phyloP scores from a whole-genome alignment of 1,140 invertebrate genomes.

The Megalonaias nervosa region DNA sequence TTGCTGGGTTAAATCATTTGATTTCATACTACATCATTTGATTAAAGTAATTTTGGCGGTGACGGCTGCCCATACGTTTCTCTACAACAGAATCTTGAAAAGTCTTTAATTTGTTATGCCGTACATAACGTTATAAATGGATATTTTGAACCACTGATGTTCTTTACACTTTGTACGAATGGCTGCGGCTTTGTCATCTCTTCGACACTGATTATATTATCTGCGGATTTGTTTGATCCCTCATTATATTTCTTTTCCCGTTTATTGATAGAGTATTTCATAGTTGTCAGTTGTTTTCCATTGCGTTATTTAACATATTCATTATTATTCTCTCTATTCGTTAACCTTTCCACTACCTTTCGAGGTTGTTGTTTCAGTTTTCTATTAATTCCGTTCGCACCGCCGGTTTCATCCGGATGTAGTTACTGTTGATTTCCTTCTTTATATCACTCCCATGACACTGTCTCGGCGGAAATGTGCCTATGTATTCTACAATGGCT shows the following conservation, averaged over 20 bases:
- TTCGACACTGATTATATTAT: constrained; percentile 15
- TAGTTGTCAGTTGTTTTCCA: constrained; percentile 9
- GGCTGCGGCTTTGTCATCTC: constrained; percentile 10
- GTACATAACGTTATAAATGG: constrained; percentile 11
- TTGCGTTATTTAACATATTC: constrained; percentile 10
- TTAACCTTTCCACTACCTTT: not conserved
- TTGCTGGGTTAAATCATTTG: too few species aligned
- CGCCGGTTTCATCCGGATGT: too few species aligned
- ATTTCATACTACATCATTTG: too few species aligned
- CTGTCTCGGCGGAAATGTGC: constrained; percentile 2
- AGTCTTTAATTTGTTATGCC: constrained; percentile 4
- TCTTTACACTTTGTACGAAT: constrained; percentile 12
- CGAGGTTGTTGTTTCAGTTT: not conserved
- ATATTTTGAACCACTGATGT: constrained; percentile 3
- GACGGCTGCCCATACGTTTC: not conserved
- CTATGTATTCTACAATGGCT: constrained; percentile 5
- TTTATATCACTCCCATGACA: constrained; percentile 5
- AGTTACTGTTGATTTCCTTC: too few species aligned
- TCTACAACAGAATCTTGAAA: constrained; percentile 6
- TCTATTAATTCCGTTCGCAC: not conserved
- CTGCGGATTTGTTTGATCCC: not conserved
- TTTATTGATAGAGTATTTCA: constrained; percentile 2
- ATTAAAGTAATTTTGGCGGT: too few species aligned
- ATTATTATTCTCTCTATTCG: not conserved
- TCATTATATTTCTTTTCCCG: not conserved